These are phyloP conservation scores for Calliopsis andreniformis DNA, from an alignment of 1,140 invertebrate genomes.

Conservation along the genomic window DNA sequence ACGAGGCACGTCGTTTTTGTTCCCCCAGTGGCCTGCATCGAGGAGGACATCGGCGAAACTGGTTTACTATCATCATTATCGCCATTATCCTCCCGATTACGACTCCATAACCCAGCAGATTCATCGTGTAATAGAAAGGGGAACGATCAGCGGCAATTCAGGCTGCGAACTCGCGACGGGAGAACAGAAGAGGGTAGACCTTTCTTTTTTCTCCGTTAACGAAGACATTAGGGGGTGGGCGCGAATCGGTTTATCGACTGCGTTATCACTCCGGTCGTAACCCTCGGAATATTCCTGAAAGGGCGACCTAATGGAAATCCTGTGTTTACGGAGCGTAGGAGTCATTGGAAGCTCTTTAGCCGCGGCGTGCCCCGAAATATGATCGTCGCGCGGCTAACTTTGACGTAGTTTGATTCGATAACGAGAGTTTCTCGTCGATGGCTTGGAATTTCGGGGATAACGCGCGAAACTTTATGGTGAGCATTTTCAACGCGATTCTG, in stretches of 20 bases:
- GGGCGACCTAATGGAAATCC: slow-evolving; percentile 6
- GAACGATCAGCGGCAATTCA: background rate
- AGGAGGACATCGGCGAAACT: slow-evolving; percentile 18
- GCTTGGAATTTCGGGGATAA: too few species aligned
- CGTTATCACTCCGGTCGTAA: slow-evolving; percentile 5
- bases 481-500: too few species aligned
- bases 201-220: background rate
- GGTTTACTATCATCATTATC: slow-evolving; percentile 29
- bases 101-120: slow-evolving; percentile 1
- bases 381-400: background rate
- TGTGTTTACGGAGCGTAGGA: background rate
- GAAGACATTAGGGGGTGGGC: background rate
- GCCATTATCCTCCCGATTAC: slow-evolving; percentile 18
- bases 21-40: background rate
- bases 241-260: background rate
- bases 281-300: background rate
- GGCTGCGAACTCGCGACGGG: background rate
- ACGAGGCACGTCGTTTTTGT: background rate
- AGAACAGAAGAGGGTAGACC: background rate
- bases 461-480: too few species aligned
- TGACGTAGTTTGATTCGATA: background rate
- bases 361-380: background rate
- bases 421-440: too few species aligned
- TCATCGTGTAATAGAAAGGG: background rate
- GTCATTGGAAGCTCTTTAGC: background rate